phyloP scores from a whole-genome alignment of 2,797 vertebrate species.

The Pagetopsis macropterus region DNA sequence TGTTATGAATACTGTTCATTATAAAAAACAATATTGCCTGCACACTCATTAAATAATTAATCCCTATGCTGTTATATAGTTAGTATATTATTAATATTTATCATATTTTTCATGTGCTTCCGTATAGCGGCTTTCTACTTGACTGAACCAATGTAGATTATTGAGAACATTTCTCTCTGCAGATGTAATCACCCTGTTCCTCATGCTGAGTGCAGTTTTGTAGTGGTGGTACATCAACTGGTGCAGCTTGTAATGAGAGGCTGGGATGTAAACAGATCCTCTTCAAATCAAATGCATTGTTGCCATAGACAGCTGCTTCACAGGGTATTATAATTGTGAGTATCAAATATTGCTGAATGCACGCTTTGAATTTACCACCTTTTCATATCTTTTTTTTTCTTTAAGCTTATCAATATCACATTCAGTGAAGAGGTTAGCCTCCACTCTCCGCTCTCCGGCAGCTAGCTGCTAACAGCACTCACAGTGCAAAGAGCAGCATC shows the following conservation, averaged over 20 bases:
- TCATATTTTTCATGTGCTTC: constrained; percentile 3
- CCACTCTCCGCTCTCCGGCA: no score
- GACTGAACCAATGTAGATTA: not conserved
- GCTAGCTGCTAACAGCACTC: no score
- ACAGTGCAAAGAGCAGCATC: no score
- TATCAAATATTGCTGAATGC: not conserved
- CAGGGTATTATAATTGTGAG: not conserved
- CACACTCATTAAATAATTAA: not conserved
- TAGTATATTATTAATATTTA: not conserved
- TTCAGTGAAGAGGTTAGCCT: no score
- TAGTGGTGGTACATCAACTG: constrained; percentile 13
- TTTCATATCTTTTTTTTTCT: not conserved
- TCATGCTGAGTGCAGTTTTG: not conserved
- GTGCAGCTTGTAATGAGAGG: constrained; percentile 2
- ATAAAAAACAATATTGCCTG: not conserved
- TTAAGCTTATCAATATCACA: no score
- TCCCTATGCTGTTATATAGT: constrained; percentile 2
- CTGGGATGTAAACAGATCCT: constrained; percentile 25
- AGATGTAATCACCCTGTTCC: constrained; percentile 15
- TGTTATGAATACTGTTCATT: not conserved
- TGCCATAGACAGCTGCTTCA: not conserved
- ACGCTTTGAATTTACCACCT: not conserved
- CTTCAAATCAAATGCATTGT: constrained; percentile 14
- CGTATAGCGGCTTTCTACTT: constrained; percentile 4
- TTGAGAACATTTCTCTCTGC: not conserved